Conservation (phyloP, 2,113 vertebrate species). For the Vidua macroura region DNA sequence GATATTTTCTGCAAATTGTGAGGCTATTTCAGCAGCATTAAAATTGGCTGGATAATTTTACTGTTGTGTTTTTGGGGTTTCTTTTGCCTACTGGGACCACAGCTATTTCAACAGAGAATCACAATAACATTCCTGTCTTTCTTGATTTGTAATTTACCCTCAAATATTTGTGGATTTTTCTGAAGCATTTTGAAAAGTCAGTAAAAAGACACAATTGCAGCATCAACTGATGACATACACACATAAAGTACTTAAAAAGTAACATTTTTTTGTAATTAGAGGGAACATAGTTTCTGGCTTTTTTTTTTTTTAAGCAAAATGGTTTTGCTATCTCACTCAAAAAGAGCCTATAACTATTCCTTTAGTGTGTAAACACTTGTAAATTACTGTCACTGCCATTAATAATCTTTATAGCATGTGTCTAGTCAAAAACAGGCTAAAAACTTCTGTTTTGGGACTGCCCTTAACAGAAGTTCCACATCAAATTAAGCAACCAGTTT, state of each 20-base stretch:
- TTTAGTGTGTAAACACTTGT: not conserved
- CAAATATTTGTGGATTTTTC: not conserved
- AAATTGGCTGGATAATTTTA: not conserved
- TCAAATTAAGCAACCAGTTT: not conserved
- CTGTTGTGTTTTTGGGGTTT: not conserved
- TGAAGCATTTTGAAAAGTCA: not conserved
- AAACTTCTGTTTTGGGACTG: not conserved
- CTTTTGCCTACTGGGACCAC: not conserved
- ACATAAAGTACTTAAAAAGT: not conserved
- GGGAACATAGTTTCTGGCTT: not conserved
- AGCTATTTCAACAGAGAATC: not conserved
- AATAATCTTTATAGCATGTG: not conserved
- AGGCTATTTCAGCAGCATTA: not conserved
- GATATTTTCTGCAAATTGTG: not conserved
- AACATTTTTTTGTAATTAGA: not conserved
- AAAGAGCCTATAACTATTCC: not conserved
- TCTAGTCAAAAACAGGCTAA: not conserved
- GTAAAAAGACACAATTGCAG: not conserved
- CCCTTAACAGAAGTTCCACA: not conserved
- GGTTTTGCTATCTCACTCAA: not conserved
- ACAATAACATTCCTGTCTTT: not conserved
- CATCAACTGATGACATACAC: not conserved
- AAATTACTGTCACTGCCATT: not conserved
- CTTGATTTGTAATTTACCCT: not conserved
- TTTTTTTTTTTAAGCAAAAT: not conserved